Base-by-base conservation (phyloP, 2,888 invertebrate genomes). In the Magallana nippona region DNA sequence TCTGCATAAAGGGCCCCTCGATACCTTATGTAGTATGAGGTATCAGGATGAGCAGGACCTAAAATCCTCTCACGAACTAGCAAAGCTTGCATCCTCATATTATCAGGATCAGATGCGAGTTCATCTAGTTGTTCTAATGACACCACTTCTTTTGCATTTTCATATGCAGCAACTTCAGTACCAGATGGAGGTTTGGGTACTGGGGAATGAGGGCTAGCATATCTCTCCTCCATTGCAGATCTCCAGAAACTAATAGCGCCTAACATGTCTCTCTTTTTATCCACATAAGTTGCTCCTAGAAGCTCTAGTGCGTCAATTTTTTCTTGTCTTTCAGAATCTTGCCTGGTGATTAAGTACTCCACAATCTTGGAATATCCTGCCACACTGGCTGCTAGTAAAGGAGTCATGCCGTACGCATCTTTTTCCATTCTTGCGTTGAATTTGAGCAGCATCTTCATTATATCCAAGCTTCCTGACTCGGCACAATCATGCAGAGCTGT, bases 401-500 rank as follows among this genome's bases (percentile, higher is more conserved):
- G 99, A 71, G 98, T 98, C 97, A 99, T 98, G 87, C 97, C 98
- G 94, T 98, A 98, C 22, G 97, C 97, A 95, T 99, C 98, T 55
- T 97, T 97, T 93, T 98, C 97, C 97, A 99, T 98, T 77, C 96
- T 96, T 17, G 98, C 99, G 79, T 97, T 98, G 93, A 97, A 96
- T 71, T 96, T 96, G 58, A 99, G 95, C 86, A 99, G 95, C 94
- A 98, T 95, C 95, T 98, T 97, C 92, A 98, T 96, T 92, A 99
- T 98, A 92, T 97, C 97, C 88, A 98, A 95, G 62, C 97, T 98
- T 8, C 99, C 99, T 83, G 98, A 98, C 94, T 99, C 99, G 0
- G 98, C 98, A 93, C 98, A 98, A 93, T 99, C 99, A 95, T 99
- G 99, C 58, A 99, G 94, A n/a, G 99, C 99, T 11, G 99, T 99